phyloP scores from a whole-genome alignment of 2,797 vertebrate genomes.

The Peromyscus attwateri region DNA sequence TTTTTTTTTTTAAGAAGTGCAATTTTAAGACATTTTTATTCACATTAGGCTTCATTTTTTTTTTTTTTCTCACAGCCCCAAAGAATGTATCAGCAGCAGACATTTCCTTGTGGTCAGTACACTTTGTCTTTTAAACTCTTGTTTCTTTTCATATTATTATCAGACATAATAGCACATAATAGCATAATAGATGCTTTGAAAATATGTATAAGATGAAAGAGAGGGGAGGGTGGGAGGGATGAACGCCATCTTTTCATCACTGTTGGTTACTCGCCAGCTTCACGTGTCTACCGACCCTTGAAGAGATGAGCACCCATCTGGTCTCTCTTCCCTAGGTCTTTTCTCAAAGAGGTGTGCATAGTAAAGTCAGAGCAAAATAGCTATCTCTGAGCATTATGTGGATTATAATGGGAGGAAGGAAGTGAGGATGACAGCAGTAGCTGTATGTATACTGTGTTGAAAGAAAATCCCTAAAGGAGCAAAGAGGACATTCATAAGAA shows the following conservation, averaged over 20 bases:
- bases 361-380: constrained; percentile 11
- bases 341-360: neutral
- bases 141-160: neutral
- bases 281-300: neutral
- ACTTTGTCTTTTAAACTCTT: neutral
- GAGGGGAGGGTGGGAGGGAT: neutral
- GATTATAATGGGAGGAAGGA: neutral
- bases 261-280: neutral
- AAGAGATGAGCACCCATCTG: neutral
- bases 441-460: neutral
- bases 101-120: neutral
- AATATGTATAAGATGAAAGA: neutral
- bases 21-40: constrained; percentile 37
- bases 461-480: constrained; percentile 4
- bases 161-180: neutral
- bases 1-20: neutral
- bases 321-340: neutral
- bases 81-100: neutral
- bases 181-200: neutral
- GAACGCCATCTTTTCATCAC: neutral
- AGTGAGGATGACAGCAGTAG: neutral
- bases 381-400: neutral
- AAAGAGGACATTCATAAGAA: constrained; percentile 28
- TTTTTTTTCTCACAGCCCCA: neutral
- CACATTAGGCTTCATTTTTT: neutral